Evolutionary conservation across 2,888 invertebrate genomes (phyloP), one percentile per base, ranked within the genome.

Genomic region (Nysson spinosus): DNA sequence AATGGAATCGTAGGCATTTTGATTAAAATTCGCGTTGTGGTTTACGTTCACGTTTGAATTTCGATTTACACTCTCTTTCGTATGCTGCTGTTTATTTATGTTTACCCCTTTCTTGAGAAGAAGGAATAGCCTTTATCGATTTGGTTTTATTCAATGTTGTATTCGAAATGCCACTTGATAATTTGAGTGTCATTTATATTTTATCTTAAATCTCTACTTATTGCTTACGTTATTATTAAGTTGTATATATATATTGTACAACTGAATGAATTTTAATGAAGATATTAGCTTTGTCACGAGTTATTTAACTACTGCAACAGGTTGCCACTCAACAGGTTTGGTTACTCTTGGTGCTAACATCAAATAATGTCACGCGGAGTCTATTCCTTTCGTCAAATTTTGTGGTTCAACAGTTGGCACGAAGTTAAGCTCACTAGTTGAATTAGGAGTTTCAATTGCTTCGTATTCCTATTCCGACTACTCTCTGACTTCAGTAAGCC

Each of bases 291-390:
- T 58, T 62, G 49, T 62, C 49, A 55, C 17, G 19, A 17, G 32
- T 54, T 62, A 49, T 66, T 69, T 56, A 69, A 34, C 11, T 28
- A 7, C 62, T 12, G 72, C 74, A 76, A 77, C 74, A 79, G 78
- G 72, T 78, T 68, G 69, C n/a, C 51, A 68, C 57, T 78, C 77
- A 78, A 75, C 78, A 69, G 75, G 77, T 78, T 65, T 19, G 40
- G 42, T 43, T 40, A 55, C 47, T 42, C 26, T 50, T 37, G 32
- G 24, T 56, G 42, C 16, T 46, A 55, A 51, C 7, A 20, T 42
- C 30, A 37, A 32, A 37, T 54, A 55, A 51, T 26, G 11, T 37
- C 55, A 16, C 42, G 37, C 9, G 16, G 16, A 34, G 37, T 30
- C 24, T 24, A 9, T 2, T 24, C 9, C 6, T 24, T 24, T 2